A percentile compares a stretch with the other conserved stretches of the same genome.
Conservation (phyloP, 2,113 vertebrate species). For the Cavia porcellus region DNA sequence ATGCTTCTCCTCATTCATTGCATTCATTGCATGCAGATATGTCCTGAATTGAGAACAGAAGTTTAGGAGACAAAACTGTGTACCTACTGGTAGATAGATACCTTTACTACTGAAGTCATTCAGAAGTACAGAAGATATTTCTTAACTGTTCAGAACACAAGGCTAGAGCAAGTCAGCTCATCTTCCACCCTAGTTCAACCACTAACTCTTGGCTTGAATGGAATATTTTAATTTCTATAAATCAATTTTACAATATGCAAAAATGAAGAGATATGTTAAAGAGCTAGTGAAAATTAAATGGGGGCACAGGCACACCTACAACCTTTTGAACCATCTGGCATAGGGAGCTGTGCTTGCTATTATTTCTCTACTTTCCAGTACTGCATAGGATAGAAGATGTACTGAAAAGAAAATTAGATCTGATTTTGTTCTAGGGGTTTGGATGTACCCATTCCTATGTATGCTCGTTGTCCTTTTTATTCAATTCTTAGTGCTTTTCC, state of each 20-base stretch:
- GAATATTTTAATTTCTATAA: not conserved
- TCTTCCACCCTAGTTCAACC: not conserved
- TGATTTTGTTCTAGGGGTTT: not conserved
- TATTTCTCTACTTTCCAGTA: not conserved
- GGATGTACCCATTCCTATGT: not conserved
- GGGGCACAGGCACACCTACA: fast-evolving
- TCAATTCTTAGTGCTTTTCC: not conserved
- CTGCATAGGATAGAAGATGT: not conserved
- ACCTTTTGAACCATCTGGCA: not conserved
- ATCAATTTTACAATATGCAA: not conserved
- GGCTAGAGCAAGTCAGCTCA: not conserved
- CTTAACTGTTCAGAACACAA: not conserved
- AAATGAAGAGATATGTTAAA: not conserved
- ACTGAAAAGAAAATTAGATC: not conserved
- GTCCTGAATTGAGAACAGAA: not conserved
- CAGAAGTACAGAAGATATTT: not conserved
- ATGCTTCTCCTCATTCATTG: not conserved
- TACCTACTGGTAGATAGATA: not conserved
- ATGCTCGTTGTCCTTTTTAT: not conserved
- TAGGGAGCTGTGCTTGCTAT: not conserved
- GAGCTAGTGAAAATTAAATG: not conserved
- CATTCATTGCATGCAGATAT: not conserved
- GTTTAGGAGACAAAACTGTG: not conserved
- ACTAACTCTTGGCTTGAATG: not conserved
- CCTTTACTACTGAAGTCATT: not conserved